Base-by-base conservation (phyloP, 2,113 vertebrate species). In the Phrynosoma platyrhinos region DNA sequence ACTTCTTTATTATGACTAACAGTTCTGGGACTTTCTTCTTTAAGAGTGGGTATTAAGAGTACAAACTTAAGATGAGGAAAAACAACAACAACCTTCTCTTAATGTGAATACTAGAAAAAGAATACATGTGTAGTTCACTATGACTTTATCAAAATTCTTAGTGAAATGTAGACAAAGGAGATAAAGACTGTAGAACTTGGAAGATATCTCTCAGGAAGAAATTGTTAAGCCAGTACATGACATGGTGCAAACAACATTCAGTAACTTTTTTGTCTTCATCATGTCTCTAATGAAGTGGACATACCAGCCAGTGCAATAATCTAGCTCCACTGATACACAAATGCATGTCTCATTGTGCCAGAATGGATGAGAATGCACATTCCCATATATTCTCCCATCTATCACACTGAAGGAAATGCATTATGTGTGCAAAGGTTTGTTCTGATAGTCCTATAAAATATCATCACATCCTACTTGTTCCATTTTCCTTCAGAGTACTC, bases 41-140 rank as follows among this genome's bases (percentile, higher is more conserved):
- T 86, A 0, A 5, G 25, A 13, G 30, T 3, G 30, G n/a, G 64
- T 68, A 68, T 79, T 68, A 64, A 6, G 23, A 27, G 42, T 20
- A 77, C 42, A 77, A 40, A 83, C 68, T 78, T 86, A 88, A 68
- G n/a, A 79, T 53, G 12, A 55, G 14, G n/a, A 53, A 66, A 76
- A 76, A 20, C 66, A 82, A 72, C 9, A 20, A 30, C 14, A n/a
- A 53, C 27, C 8, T 77, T 12, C 14, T 62, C 18, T 18, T 62
- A 62, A 62, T 62, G 58, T 62, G 13, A 64, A 9, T 75, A 47
- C 55, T 42, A 72, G 52, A 69, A 9, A 47, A 53, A 88, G 78
- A 76, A 55, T 62, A 52, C 32, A 86, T 53, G 47, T 88, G 9
- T 40, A 4, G 27, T 82, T 21, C 66, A 5, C 72, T 76, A 53